Percentiles rank a stretch among this genome's conserved stretches.
These are phyloP conservation scores for Cenopis cana DNA, from an alignment of 2,888 invertebrate genomes.

Conservation along the genomic window DNA sequence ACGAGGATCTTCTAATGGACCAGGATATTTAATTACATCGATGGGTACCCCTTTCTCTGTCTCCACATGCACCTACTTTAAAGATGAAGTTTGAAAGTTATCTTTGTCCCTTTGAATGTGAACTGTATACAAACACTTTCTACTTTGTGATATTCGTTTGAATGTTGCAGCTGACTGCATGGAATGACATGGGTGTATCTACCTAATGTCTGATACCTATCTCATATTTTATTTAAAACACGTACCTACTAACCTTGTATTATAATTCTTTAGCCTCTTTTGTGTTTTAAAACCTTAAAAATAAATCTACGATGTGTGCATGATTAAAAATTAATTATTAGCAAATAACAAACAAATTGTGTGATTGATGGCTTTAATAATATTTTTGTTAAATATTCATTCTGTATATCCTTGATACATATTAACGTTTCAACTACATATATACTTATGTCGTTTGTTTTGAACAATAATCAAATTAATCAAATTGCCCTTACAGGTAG, in stretches of 20 bases:
- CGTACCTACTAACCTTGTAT: neutral
- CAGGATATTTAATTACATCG: neutral
- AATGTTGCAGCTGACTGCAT: constrained; percentile 8
- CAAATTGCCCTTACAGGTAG: neutral
- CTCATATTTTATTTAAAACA: neutral
- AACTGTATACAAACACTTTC: too few relatives aligned
- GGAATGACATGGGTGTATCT: constrained; percentile 12
- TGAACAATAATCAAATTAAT: too few relatives aligned
- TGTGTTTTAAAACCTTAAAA: neutral
- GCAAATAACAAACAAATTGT: too few relatives aligned
- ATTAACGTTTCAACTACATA: neutral
- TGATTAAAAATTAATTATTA: neutral
- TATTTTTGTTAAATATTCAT: neutral
- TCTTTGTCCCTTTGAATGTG: neutral
- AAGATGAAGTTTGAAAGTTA: neutral
- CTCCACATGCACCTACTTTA: neutral
- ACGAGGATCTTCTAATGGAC: constrained; percentile 6
- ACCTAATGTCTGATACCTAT: neutral
- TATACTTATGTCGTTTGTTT: constrained; percentile 19
- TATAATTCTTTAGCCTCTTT: neutral
- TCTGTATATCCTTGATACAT: too few relatives aligned
- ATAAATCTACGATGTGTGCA: neutral
- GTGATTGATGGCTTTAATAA: neutral
- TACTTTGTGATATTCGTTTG: neutral
- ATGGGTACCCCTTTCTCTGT: neutral